Evolutionary conservation across 2,888 invertebrate species (phyloP).

Genomic region (Sepiola atlantica): DNA sequence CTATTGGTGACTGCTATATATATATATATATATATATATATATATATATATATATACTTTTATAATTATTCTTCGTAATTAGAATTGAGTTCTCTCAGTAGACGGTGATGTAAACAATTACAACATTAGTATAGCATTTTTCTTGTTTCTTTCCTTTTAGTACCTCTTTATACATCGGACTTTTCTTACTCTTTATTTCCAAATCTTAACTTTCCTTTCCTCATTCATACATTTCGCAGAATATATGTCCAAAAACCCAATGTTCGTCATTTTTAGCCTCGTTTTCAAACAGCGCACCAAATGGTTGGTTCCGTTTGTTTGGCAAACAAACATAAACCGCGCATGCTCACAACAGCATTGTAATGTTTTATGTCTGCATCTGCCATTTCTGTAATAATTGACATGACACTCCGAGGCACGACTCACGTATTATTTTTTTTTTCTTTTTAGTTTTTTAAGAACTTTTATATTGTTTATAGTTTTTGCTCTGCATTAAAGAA

Average conservation of each 20-base stretch:
- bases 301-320: not conserved
- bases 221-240: not conserved
- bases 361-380: not conserved
- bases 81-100: no score
- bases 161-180: no score
- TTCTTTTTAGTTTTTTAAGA: not conserved
- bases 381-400: not conserved
- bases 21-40: no score
- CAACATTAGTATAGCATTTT: no score
- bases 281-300: not conserved
- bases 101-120: no score
- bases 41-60: no score
- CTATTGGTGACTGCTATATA: no score
- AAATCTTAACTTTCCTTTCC: not conserved
- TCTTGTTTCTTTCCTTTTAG: no score
- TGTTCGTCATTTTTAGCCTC: not conserved
- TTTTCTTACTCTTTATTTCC: no score
- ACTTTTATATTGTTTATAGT: not conserved
- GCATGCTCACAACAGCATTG: not conserved
- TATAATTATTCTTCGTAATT: no score
- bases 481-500: not conserved
- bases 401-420: not conserved
- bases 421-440: not conserved
- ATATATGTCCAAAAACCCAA: not conserved
- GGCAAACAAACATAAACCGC: not conserved